phyloP scores from a whole-genome alignment of 2,797 vertebrate genomes.

The Cuniculus paca region DNA sequence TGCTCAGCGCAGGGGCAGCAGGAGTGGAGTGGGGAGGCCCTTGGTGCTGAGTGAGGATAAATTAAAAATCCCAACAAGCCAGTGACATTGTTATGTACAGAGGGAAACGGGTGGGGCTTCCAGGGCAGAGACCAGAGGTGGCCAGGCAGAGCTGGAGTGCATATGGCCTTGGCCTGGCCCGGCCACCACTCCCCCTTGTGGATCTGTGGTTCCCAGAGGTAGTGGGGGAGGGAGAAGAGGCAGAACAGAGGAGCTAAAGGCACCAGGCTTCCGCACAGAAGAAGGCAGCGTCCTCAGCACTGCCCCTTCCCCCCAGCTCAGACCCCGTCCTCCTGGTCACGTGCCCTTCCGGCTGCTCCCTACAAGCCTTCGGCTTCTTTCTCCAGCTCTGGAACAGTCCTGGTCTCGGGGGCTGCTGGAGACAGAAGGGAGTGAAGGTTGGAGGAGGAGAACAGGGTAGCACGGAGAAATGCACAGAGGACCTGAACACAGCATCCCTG shows the following conservation, averaged over 20 bases:
- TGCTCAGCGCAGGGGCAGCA: conserved; percentile 82
- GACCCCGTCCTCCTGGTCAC: conserved; percentile 76
- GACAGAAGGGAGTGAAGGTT: not conserved
- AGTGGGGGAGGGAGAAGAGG: conserved; percentile 74
- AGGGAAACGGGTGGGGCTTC: conserved; percentile 44
- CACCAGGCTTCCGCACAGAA: conserved; percentile 49
- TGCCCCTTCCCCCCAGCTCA: conserved; percentile 52
- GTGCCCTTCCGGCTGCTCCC: not conserved
- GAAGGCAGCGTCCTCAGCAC: not conserved
- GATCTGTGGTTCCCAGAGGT: conserved; percentile 78
- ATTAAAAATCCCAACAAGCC: conserved; percentile 84
- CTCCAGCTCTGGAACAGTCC: conserved; percentile 69
- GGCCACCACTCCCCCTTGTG: conserved; percentile 33
- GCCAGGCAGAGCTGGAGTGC: not conserved
- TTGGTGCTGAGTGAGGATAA: conserved; percentile 86
- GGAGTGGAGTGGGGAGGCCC: conserved; percentile 75
- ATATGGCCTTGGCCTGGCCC: conserved; percentile 35
- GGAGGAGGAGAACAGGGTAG: not conserved
- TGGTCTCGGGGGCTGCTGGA: conserved; percentile 71
- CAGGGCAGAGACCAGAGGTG: conserved; percentile 41
- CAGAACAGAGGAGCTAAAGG: conserved; percentile 62
- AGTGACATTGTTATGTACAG: conserved; percentile 79
- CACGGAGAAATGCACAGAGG: not conserved
- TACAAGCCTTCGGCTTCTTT: conserved; percentile 72
- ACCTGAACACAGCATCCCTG: not conserved